Evolutionary conservation across 1,140 invertebrate species (phyloP).

Genomic region (Potamilus streckersoni): DNA sequence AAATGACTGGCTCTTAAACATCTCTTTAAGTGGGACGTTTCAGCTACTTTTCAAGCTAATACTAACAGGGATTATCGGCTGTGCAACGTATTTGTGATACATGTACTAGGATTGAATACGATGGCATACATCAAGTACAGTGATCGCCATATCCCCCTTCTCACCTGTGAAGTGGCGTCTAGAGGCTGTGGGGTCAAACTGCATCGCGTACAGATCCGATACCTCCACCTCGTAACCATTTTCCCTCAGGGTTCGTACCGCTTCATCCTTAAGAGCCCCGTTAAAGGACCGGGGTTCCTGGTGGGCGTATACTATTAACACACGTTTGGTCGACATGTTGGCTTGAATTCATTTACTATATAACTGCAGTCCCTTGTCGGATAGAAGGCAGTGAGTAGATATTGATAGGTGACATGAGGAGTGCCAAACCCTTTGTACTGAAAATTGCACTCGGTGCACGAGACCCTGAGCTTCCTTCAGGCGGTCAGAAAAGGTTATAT

Average conservation of each 20-base stretch:
- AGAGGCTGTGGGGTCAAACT: constrained; percentile 32
- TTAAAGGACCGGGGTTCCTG: constrained; percentile 41
- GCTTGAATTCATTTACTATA: too few species aligned
- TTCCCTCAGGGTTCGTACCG: constrained; percentile 19
- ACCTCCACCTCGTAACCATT: constrained; percentile 32
- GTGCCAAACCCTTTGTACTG: too few species aligned
- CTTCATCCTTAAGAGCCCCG: constrained; percentile 30
- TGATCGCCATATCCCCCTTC: not conserved
- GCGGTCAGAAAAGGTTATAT: too few species aligned
- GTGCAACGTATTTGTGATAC: not conserved
- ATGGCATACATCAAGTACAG: not conserved
- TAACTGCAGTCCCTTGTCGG: too few species aligned
- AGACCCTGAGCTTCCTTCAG: too few species aligned
- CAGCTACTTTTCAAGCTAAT: not conserved
- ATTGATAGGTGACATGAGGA: too few species aligned
- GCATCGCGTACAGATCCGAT: constrained; percentile 41
- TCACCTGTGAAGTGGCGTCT: constrained; percentile 35
- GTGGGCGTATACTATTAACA: constrained; percentile 41
- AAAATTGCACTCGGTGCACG: too few species aligned
- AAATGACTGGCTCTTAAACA: too few species aligned
- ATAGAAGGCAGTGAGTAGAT: too few species aligned
- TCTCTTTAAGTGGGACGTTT: too few species aligned
- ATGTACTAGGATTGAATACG: not conserved
- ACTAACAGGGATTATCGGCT: too few species aligned
- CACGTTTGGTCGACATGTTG: not conserved